Evolutionary conservation across 2,113 vertebrate genomes (phyloP), one percentile per base, ranked within the genome.

Genomic region (Amphiprion percula): DNA sequence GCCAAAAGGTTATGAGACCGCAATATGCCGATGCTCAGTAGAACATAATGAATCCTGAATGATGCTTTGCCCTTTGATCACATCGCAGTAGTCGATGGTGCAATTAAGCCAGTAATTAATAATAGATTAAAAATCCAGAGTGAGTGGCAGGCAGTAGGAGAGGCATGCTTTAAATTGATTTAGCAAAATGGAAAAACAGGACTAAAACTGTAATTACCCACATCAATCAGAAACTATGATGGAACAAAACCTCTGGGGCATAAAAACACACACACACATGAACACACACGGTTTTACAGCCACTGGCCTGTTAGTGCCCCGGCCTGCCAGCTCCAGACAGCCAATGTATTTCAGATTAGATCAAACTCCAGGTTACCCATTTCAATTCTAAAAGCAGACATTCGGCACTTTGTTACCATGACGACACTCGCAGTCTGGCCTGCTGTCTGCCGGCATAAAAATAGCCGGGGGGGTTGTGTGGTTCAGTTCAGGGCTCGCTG

Each of bases 321-420:
- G 37, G 12, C 39, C 77, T 58, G 66, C 50, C 69, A 75, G 71
- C 58, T 68, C 72, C 68, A 87, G 77, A 75, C 74, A 84, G 81
- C 44, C 60, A 60, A 56, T 49, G 64, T 66, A 70, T 61, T 82
- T 77, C 76, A 84, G 85, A 90, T 87, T 71, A 81, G 81, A 87
- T 87, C 84, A 86, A 86, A 86, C 86, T 87, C 77, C 75, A 83
- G 88, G 78, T 86, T 70, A 68, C 76, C 77, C 67, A 75, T 84
- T 91, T 87, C 21, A 39, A 74, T 88, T 87, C 83, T 76, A 85
- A 90, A 86, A 80, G 89, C 81, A 81, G 82, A 75, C 61, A 61
- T 74, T 76, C 33, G 37, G 52, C 85, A 87, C 87, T 87, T 83
- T 71, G 92, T 94, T 93, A 88, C 92, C 91, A 92, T 91, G 93